Percentiles rank a stretch among this genome's conserved stretches.
phyloP scores from a whole-genome alignment of 1,140 invertebrate species.

The Euura saliciscinereae region DNA sequence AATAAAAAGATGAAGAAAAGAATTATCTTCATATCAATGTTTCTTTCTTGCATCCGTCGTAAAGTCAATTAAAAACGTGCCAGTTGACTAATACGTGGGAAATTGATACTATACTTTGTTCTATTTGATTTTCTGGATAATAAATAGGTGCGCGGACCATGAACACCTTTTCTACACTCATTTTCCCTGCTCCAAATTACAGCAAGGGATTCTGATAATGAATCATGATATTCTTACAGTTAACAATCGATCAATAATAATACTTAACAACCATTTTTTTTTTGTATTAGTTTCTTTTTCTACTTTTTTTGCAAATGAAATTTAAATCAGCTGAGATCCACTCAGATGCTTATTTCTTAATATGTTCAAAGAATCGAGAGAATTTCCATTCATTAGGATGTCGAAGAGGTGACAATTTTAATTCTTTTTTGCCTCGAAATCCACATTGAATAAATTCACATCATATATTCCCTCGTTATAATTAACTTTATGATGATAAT shows the following conservation, averaged over 20 bases:
- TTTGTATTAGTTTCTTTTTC: no score
- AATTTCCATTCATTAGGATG: not conserved
- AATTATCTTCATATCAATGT: no score
- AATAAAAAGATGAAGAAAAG: not conserved
- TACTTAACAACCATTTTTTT: not conserved
- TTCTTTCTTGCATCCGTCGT: no score
- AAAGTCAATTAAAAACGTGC: not conserved
- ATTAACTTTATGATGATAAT: not conserved
- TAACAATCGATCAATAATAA: not conserved
- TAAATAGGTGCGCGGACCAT: not conserved
- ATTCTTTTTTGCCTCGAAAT: not conserved
- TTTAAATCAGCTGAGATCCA: not conserved
- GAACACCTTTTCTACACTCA: not conserved
- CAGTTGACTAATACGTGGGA: not conserved
- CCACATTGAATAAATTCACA: not conserved
- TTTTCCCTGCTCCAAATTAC: not conserved
- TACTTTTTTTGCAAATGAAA: not conserved
- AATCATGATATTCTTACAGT: not conserved
- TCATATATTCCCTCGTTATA: not conserved
- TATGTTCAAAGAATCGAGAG: not conserved
- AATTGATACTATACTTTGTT: not conserved
- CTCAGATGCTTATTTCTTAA: slow-evolving; percentile 5
- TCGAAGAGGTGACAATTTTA: no score
- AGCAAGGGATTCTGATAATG: not conserved
- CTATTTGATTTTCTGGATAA: no score